These are phyloP conservation scores for Ictidomys tridecemlineatus DNA, from an alignment of 2,113 vertebrate species.

Conservation along the genomic window DNA sequence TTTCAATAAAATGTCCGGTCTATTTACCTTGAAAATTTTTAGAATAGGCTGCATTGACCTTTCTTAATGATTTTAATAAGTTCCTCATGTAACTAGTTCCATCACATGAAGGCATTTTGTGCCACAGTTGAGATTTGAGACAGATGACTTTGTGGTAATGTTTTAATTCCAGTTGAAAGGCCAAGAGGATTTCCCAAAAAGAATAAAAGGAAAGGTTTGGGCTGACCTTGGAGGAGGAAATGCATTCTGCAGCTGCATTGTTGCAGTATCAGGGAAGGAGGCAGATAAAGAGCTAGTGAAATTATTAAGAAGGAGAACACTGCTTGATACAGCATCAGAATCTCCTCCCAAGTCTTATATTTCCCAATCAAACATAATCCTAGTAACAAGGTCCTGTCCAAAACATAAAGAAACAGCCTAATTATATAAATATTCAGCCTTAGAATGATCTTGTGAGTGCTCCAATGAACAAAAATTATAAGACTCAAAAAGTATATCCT, in stretches of 20 bases:
- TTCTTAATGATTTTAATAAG: constrained; percentile 49
- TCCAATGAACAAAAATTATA: not conserved
- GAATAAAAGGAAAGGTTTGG: constrained; percentile 44
- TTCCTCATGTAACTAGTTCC: not conserved
- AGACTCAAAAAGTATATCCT: not conserved
- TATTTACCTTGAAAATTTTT: constrained; percentile 30
- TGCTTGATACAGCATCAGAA: not conserved
- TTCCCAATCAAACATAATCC: not conserved
- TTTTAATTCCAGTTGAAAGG: constrained; percentile 69
- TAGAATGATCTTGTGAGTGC: not conserved
- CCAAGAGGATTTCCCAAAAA: constrained; percentile 50
- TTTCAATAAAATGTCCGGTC: not conserved
- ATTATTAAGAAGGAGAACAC: not conserved
- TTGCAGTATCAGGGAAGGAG: not conserved
- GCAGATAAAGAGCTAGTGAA: constrained; percentile 5
- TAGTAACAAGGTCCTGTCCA: not conserved
- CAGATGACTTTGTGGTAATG: constrained; percentile 65
- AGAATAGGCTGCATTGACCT: not conserved
- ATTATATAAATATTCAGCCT: constrained; percentile 47
- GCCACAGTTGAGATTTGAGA: constrained; percentile 33
- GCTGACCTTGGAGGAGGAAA: not conserved
- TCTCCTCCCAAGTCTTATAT: constrained; percentile 20
- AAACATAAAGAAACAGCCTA: not conserved
- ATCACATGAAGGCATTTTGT: constrained; percentile 20
- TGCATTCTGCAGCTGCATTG: constrained; percentile 31